Evolutionary conservation across 2,113 vertebrate genomes (phyloP).

Genomic region (Carollia perspicillata): DNA sequence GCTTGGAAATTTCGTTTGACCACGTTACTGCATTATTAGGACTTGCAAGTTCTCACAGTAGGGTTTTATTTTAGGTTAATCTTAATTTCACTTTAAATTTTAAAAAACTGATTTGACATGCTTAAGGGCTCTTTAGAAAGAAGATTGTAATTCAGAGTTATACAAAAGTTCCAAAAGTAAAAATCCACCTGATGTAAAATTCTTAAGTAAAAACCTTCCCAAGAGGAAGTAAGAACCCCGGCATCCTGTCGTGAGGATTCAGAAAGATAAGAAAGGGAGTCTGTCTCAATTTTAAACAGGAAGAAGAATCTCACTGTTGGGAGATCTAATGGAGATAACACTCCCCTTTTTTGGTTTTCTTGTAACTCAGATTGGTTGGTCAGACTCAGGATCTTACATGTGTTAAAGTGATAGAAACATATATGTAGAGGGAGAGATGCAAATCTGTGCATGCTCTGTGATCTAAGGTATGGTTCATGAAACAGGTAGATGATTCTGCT

Average conservation of each 20-base stretch:
- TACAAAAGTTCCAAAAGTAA: neutral
- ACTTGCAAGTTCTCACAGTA: neutral
- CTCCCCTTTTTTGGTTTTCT: neutral
- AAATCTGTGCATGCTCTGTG: neutral
- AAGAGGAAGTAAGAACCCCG: neutral
- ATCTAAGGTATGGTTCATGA: neutral
- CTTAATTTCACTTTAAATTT: neutral
- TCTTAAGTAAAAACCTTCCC: neutral
- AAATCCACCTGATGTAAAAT: neutral
- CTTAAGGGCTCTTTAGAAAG: neutral
- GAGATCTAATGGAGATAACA: neutral
- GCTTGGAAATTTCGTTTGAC: constrained; percentile 11
- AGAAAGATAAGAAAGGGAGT: neutral
- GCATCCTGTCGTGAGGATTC: neutral
- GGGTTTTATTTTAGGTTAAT: constrained; percentile 34
- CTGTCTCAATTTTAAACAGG: neutral
- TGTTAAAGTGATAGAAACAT: neutral
- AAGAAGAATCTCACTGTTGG: neutral
- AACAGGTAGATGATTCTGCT: neutral
- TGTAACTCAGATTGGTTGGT: neutral
- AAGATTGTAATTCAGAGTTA: neutral
- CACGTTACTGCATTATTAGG: neutral
- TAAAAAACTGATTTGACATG: neutral
- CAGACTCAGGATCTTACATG: neutral
- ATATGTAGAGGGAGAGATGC: neutral